Evolutionary conservation across 2,888 invertebrate species (phyloP).

Genomic region (Apodemia duryi): DNA sequence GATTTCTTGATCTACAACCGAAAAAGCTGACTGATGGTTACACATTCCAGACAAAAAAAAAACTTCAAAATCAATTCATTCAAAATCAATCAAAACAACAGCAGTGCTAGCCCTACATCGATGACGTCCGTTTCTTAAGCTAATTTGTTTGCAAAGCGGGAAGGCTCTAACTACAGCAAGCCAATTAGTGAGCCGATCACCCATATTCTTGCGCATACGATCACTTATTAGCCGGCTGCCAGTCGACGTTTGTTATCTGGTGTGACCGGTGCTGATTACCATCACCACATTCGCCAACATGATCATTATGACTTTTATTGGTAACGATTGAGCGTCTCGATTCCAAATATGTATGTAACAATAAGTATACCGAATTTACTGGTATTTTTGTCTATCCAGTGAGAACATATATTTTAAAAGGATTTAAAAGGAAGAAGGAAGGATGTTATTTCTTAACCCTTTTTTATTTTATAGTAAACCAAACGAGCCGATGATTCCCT

Average conservation of each 20-base stretch:
- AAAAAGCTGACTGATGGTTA: not conserved
- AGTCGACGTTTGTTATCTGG: not conserved
- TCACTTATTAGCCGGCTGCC: conserved; percentile 40
- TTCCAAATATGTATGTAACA: no score
- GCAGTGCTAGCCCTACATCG: conserved; percentile 42
- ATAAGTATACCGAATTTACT: no score
- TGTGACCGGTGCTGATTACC: not conserved
- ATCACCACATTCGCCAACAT: not conserved
- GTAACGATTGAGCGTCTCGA: no score
- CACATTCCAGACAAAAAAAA: not conserved
- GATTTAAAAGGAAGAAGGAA: no score
- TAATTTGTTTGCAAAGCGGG: conserved; percentile 62
- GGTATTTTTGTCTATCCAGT: no score
- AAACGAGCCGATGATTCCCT: no score
- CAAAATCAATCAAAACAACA: no score
- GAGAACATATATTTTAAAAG: no score
- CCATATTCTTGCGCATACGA: conserved; percentile 38
- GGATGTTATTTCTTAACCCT: no score
- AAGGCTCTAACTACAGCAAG: conserved; percentile 43
- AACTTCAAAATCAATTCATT: not conserved
- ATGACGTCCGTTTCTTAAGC: conserved; percentile 52
- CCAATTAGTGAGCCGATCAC: conserved; percentile 57
- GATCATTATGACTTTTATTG: no score
- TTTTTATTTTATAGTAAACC: no score
- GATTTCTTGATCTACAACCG: no score